Conservation (phyloP, 1,140 invertebrate species). For the Drosophila sechellia region DNA sequence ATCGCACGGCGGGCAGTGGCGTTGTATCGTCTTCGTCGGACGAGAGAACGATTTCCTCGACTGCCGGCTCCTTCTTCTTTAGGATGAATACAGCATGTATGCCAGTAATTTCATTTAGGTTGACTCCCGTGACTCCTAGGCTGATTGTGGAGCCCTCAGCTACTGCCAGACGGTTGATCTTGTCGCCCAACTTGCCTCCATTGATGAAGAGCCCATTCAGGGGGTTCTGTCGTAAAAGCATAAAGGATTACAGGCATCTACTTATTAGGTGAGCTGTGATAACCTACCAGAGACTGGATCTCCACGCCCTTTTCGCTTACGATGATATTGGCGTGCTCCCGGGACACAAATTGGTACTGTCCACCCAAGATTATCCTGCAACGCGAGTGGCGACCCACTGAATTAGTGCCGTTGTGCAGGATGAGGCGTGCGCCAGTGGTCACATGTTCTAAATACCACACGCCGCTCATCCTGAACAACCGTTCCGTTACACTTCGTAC, state of each 20-base stretch:
- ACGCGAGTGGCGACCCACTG: constrained; percentile 52
- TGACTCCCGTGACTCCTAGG: constrained; percentile 33
- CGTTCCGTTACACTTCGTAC: neutral
- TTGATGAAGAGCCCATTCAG: constrained; percentile 58
- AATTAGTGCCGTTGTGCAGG: constrained; percentile 34
- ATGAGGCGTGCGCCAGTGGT: constrained; percentile 23
- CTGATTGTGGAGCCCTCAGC: constrained; percentile 37
- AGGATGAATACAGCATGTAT: constrained; percentile 44
- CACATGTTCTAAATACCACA: constrained; percentile 58
- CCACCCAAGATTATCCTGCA: constrained; percentile 37
- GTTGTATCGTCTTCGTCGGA: constrained; percentile 12
- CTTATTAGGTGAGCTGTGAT: neutral
- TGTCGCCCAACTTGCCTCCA: neutral
- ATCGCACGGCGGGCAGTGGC: neutral
- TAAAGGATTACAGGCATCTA: neutral
- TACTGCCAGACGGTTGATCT: neutral
- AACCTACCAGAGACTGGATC: constrained; percentile 41
- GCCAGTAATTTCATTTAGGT: neutral
- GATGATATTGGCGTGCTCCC: constrained; percentile 49
- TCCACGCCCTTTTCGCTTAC: constrained; percentile 28
- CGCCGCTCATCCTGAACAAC: constrained; percentile 8
- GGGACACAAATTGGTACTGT: constrained; percentile 44
- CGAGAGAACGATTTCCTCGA: constrained; percentile 24
- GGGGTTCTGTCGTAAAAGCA: constrained; percentile 19
- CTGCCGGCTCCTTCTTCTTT: constrained; percentile 14